Conservation (phyloP, 2,113 vertebrate species). For the Eubucco bourcierii region DNA sequence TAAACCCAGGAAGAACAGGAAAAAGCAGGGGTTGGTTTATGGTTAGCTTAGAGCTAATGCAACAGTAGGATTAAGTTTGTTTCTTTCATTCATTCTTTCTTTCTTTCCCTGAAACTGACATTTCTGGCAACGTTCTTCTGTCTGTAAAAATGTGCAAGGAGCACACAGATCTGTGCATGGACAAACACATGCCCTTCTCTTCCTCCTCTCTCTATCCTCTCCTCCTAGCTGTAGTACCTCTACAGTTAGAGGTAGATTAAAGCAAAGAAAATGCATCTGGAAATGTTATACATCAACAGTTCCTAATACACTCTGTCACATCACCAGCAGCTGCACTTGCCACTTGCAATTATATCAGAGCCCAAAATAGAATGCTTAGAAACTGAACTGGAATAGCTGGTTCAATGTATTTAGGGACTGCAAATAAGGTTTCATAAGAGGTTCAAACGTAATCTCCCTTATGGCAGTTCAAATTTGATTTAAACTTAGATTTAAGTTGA, state of each 20-base stretch:
- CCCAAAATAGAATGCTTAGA: constrained; percentile 33
- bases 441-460: neutral
- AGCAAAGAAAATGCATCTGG: constrained; percentile 1
- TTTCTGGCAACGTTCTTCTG: neutral
- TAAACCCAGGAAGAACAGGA: neutral
- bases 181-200: neutral
- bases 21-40: neutral
- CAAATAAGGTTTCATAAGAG: constrained; percentile 17
- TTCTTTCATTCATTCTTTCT: accelerated
- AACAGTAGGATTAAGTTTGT: neutral
- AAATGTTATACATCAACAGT: neutral
- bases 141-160: neutral
- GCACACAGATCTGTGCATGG: neutral
- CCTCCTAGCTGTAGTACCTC: neutral
- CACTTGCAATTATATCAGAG: constrained; percentile 7
- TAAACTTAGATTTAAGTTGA: constrained; percentile 23
- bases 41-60: neutral
- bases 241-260: neutral
- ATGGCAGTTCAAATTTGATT: constrained; percentile 14
- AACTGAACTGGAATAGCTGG: neutral
- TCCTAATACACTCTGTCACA: constrained; percentile 23
- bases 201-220: neutral
- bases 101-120: neutral
- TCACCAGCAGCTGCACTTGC: constrained; percentile 26
- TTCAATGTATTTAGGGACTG: neutral